Base-by-base conservation (phyloP, 2,888 invertebrate species). In the Amorpha juglandis region DNA sequence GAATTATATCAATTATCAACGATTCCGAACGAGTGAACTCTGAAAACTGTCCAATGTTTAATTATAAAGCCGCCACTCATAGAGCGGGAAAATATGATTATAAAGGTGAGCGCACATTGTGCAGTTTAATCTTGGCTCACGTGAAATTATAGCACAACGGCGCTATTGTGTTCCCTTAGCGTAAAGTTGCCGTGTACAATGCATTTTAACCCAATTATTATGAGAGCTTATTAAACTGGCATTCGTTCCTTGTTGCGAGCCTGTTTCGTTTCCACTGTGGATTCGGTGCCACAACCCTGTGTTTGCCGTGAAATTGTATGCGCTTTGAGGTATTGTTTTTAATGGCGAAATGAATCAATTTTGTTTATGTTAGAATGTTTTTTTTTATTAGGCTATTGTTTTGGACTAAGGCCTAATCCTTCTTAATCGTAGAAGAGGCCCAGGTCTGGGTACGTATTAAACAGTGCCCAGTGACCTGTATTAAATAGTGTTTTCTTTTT, bases 161-260 rank as follows among this genome's bases (percentile, higher is more conserved):
- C 62, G 42, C 67, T 66, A 67, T 71, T 69, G 69, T 69, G 66
- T 62, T 63, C 62, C 63, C 53, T 63, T 66, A 63, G 66, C 68
- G 63, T 67, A 69, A 69, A 70, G 70, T 74, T 71, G 42, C 71
- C 70, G 70, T 69, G 72, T 71, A 73, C 75, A 74, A 73, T 78
- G 75, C 75, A 73, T 74, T 79, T 74, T 80, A 81, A 81, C 78
- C 77, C 78, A 80, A 81, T 82, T 83, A 70, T 78, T 73, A 63
- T 69, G 70, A 71, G 71, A 74, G 78, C 78, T 78, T 80, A 79
- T 79, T 77, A 79, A 78, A 71, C 74, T 55, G 33, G 42, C 50
- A 48, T 63, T 63, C 55, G 63, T 58, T 50, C 47, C 53, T 55
- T 35, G 53, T 58, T 55, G 55, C 47, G 38, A 19, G 55, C 35